Base-by-base conservation (phyloP, 2,888 invertebrate species). In the Drosophila rellima region DNA sequence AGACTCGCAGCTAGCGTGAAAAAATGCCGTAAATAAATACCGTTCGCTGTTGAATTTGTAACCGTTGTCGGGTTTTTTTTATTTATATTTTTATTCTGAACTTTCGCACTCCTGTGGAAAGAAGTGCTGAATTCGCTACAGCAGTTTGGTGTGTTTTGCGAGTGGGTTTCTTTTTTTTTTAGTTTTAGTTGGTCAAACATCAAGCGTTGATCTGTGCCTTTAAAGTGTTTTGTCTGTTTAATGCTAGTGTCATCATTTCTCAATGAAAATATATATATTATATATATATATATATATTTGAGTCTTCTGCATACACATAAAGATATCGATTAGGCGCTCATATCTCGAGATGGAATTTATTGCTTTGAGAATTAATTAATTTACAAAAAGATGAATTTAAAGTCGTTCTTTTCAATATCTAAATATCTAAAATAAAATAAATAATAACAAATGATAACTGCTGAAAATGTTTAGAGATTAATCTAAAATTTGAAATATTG, bases 1-100 rank as follows among this genome's bases (percentile, higher is more conserved):
- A 67, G 52, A 51, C 37, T 63, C 52, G 59, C 50, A 33, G 54
- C 54, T 50, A 62, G 72, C 72, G 69, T 72, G 63, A 71, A 78
- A 68, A 78, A 78, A 78, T 52, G 66, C 68, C 78, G 78, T 74
- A 74, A 78, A 78, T 79, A 79, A 79, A 74, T 80, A 66, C 52
- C 69, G 18, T 73, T 67, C 45, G 66, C 70, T 60, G 45, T 50
- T 62, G 59, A 71, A 62, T 69, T 60, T 59, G 65, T 66, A 45
- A 55, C 52, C 33, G 26, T 73, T 63, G 72, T 42, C 10, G 44
- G 42, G 37, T 35, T 37, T 45, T 35, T 54, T 47, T 29, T 3
- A n/a, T n/a, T n/a, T n/a, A n/a, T n/a, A n/a, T 31, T 40, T 52
- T 39, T 17, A 8, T 1, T 11, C 23, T 13, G 13, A n/a, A 7